Base-by-base conservation (phyloP, 2,797 vertebrate species). In the Mergus octosetaceus region DNA sequence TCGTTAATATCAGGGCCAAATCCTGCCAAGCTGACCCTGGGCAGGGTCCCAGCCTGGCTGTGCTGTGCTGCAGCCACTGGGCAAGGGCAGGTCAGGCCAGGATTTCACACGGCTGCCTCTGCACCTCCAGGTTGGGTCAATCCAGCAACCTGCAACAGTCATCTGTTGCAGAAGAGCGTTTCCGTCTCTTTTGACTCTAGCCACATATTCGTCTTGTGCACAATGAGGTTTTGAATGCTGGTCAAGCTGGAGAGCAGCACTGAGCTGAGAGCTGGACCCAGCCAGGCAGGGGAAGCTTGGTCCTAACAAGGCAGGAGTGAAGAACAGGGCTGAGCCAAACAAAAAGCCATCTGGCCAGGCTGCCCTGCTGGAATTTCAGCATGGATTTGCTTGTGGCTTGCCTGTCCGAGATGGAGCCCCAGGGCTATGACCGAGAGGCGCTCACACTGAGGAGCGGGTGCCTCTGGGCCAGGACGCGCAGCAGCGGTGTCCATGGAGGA, bases 1-100 rank as follows among this genome's bases (percentile, higher is more conserved):
- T 75, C 62, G 43, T 39, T 65, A 68, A 77, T 14, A 17, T 64
- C 36, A 75, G 24, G 34, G 49, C 60, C 77, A 45, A 85, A 83
- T 66, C 47, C n/a, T 56, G 6, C 61, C n/a, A 53, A 83, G 38
- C 30, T 43, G 51, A 43, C 2, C n/a, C 12, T 1, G 10, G 62
- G 30, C 14, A n/a, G 11, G 38, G 39, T 8, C 41, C 61, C 47
- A 49, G 30, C 18, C 53, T 92, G 57, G 22, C 47, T 20, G 16
- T 34, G 27, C 27, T 53, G 41, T 53, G 54, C 71, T 69, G 76
- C 49, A 78, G 68, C 64, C 2, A 0, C 36, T 24, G 43, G 56
- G 36, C 43, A 32, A 38, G 58, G 49, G n/a, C 39, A 68, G 71
- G 62, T 43, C 38, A 24, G 1, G 8, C 75, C 0, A 0, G 24